Evolutionary conservation across 1,140 invertebrate genomes (phyloP), one percentile per base, ranked within the genome.

Genomic region (Potamilus streckersoni): DNA sequence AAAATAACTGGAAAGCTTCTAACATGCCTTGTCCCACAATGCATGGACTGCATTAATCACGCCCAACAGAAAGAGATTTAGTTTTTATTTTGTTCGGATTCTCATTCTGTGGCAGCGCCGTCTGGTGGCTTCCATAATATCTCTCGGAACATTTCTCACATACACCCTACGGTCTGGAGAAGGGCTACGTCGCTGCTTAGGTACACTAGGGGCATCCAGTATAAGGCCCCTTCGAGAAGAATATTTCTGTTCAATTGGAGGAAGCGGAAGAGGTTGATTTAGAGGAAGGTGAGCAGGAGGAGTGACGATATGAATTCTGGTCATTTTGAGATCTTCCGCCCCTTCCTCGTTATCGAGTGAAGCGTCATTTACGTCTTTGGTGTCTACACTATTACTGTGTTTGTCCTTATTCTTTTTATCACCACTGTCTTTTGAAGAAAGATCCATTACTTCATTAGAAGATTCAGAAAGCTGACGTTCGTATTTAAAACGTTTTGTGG

Each of bases 301-400:
- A 49, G 82, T 83, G 8, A 86, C 80, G 20, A 88, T 86, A 78
- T 87, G 85, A 66, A 87, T 87, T 73, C 82, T 84, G n/a, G 84
- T 83, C 31, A 86, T 81, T 5, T 68, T 59, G n/a, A 58, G 71
- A 15, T 80, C 80, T 15, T 58, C 68, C 57, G 70, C 69, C 23
- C 75, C 69, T 17, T 67, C 55, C 38, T 79, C 78, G 16, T 76
- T 73, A n/a, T 73, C 78, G 57, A 8, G 38, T 49, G 38, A 49
- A 49, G 4, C 38, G 38, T 8, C 38, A 11, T 49, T 49, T 49
- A 49, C 38, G 57, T 70, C 72, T 23, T 74, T 64, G 17, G 38
- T 63, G 17, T 68, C 58, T n/a, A 62, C 60, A 19, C 77, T 59
- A 56, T 74, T 69, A 16, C 49, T 56, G 15, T 70, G 49, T 31